Conservation (phyloP, 2,888 invertebrate species). For the Limnephilus lunatus region DNA sequence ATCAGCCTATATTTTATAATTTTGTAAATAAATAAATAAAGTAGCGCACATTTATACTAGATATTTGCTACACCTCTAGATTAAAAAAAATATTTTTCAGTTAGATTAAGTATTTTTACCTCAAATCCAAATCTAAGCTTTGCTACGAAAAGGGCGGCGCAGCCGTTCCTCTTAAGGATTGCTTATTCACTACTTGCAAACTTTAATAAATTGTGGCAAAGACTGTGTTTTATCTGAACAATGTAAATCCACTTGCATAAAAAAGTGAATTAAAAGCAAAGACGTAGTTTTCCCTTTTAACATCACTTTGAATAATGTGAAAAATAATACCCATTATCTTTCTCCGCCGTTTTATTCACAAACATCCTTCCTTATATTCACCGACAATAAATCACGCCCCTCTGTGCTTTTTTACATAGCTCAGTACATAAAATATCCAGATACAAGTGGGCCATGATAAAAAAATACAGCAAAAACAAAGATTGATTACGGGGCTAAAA, state of each 20-base stretch:
- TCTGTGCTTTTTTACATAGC: constrained; percentile 25
- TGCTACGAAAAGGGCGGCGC: too few relatives aligned
- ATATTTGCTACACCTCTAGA: too few relatives aligned
- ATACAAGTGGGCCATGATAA: constrained; percentile 47
- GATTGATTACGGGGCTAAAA: constrained; percentile 48
- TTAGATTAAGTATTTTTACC: too few relatives aligned
- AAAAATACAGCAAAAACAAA: constrained; percentile 51
- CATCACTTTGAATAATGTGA: constrained; percentile 24
- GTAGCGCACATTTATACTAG: too few relatives aligned
- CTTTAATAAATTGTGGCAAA: too few relatives aligned
- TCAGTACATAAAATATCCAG: constrained; percentile 5
- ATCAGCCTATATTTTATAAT: too few relatives aligned
- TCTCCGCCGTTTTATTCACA: constrained; percentile 3
- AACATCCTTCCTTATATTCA: constrained; percentile 44
- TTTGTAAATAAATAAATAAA: too few relatives aligned
- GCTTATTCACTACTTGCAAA: too few relatives aligned
- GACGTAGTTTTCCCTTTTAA: not conserved
- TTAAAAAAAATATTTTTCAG: too few relatives aligned
- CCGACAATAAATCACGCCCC: constrained; percentile 46
- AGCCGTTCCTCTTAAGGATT: too few relatives aligned
- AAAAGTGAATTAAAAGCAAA: not conserved
- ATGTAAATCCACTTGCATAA: not conserved
- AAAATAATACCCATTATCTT: constrained; percentile 38
- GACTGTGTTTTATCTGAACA: not conserved
- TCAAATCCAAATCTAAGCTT: too few relatives aligned